Base-by-base conservation (phyloP, 2,113 vertebrate species). In the Irena cyanogastra region DNA sequence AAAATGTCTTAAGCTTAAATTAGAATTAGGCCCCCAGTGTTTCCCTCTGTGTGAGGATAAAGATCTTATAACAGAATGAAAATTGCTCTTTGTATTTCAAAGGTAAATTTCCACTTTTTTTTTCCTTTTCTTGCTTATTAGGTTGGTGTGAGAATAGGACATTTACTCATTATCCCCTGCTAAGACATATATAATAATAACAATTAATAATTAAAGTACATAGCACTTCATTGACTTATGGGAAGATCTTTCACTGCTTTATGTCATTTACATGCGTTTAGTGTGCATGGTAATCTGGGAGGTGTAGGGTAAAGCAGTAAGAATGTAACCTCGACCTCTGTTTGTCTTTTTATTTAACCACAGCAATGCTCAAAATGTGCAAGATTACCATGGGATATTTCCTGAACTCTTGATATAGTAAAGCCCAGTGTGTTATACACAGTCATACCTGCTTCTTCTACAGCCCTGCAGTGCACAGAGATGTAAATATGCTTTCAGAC, bases 1-100 rank as follows among this genome's bases (percentile, higher is more conserved):
- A 75, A 94, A 90, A 81, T 87, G 76, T 84, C 27, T 91, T 83
- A 68, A 79, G 70, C 75, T 95, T 91, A 90, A 95, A 95, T 96
- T 96, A 94, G 85, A 92, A 90, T 95, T 93, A 89, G 85, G 68
- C 83, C 72, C 52, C 85, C 59, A 89, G 79, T 93, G 76, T 84
- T 93, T 88, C 94, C 20, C 52, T 88, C 75, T 89, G 39, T 93
- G 60, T 83, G 68, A 92, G 63, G 56, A 84, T 86, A 81, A 90
- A 96, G 71, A 86, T 83, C 92, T 90, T 88, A 35, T 33, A 93
- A 92, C 72, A 86, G 79, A 90, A 93, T 49, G 72, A 93, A 94
- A 95, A 95, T 88, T 77, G 42, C 4, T 86, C 68, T 95, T 93
- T 88, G 49, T 86, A 52, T 93, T 96, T 91, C 59, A 68, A 57